A percentile compares a stretch with the other conserved stretches of the same genome.
Conservation (phyloP, 2,888 invertebrate species). For the Carcina quercana region DNA sequence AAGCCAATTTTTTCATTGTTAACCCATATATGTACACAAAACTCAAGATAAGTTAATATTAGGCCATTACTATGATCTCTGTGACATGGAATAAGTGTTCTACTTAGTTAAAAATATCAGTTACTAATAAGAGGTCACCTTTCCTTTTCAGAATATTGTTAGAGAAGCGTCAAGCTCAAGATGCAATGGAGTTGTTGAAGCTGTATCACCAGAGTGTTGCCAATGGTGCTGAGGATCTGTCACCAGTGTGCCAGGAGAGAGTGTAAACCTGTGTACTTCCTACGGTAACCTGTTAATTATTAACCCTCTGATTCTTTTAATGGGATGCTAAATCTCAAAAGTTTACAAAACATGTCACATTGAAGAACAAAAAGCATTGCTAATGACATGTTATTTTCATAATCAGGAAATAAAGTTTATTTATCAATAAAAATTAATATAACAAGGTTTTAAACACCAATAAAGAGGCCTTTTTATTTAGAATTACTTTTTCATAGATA, state of each 20-base stretch:
- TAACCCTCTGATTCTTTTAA: constrained; percentile 57
- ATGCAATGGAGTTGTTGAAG: constrained; percentile 89
- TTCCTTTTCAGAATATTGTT: constrained; percentile 75
- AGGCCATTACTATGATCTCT: too few relatives aligned
- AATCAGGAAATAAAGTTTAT: constrained; percentile 13
- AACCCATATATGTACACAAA: too few relatives aligned
- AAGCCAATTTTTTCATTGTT: too few relatives aligned
- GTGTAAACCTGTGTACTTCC: constrained; percentile 32
- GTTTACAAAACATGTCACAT: constrained; percentile 48
- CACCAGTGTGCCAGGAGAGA: constrained; percentile 61
- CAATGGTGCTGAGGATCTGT: constrained; percentile 65
- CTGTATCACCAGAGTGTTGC: constrained; percentile 77
- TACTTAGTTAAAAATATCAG: too few relatives aligned
- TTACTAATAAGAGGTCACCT: neutral
- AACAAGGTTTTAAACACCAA: constrained; percentile 35
- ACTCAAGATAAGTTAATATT: too few relatives aligned
- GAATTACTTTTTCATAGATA: too few relatives aligned
- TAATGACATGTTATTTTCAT: constrained; percentile 14
- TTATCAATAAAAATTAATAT: constrained; percentile 4
- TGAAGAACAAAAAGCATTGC: constrained; percentile 7
- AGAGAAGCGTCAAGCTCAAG: constrained; percentile 90
- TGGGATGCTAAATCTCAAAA: constrained; percentile 64
- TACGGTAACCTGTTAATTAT: constrained; percentile 29
- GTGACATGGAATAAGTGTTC: too few relatives aligned
- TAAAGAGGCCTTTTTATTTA: constrained; percentile 56